phyloP scores from a whole-genome alignment of 1,140 invertebrate species.

The Anoplophora glabripennis region DNA sequence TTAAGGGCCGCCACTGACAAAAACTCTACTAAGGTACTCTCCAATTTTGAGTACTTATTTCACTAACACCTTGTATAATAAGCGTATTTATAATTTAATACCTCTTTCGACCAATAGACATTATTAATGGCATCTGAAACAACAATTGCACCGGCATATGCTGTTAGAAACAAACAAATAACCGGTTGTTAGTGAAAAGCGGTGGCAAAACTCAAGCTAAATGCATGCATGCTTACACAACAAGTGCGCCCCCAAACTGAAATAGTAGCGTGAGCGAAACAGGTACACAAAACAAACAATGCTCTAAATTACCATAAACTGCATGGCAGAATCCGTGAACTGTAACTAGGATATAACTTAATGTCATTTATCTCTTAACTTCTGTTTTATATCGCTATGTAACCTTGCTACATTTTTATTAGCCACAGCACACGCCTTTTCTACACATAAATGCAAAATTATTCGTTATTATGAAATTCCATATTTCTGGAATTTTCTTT shows the following conservation, averaged over 20 bases:
- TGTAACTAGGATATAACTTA: slow-evolving; percentile 31
- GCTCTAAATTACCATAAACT: slow-evolving; percentile 30
- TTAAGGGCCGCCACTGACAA: too few relatives aligned
- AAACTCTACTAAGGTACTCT: too few relatives aligned
- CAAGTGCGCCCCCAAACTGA: neutral
- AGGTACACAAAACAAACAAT: neutral
- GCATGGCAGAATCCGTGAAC: slow-evolving; percentile 31
- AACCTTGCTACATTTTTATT: slow-evolving; percentile 40
- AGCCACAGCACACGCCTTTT: slow-evolving; percentile 28
- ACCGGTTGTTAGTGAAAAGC: too few relatives aligned
- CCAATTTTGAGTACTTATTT: too few relatives aligned
- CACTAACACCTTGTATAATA: too few relatives aligned
- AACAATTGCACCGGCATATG: too few relatives aligned
- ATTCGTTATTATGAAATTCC: slow-evolving; percentile 26
- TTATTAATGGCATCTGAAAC: too few relatives aligned
- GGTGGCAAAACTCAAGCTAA: neutral
- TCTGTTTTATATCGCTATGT: slow-evolving; percentile 40
- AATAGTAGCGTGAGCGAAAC: neutral
- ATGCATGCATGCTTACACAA: neutral
- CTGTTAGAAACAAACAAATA: too few relatives aligned
- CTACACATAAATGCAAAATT: slow-evolving; percentile 26
- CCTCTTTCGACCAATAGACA: too few relatives aligned
- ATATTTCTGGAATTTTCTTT: neutral
- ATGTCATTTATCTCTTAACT: slow-evolving; percentile 38
- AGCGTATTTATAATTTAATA: too few relatives aligned